Base-by-base conservation (phyloP, 2,888 invertebrate genomes). In the Chrysolina haemoptera region DNA sequence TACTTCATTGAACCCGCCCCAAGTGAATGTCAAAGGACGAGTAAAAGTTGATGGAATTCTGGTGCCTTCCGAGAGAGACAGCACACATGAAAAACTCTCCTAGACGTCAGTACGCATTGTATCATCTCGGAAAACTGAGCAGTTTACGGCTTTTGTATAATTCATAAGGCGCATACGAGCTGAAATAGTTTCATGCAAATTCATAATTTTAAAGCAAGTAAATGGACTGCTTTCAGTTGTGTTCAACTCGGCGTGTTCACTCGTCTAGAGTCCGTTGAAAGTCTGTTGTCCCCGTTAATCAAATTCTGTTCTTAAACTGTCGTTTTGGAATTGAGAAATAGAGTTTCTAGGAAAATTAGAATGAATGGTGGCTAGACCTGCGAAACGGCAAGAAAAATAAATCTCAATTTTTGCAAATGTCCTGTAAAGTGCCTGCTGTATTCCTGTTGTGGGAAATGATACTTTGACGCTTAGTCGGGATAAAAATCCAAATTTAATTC, bases 161-260 rank as follows among this genome's bases (percentile, higher is more conserved):
- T 77, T 74, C 77, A 72, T 74, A 74, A 77, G 75, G 62, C 68
- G 63, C 68, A 72, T 71, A 27, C 71, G 66, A 71, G 40, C 46
- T 68, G 59, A 72, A 71, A 73, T 72, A 74, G 72, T 74, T 67
- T 27, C 71, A 75, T 75, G 77, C 63, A 71, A 77, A 77, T 74
- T 67, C 62, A 48, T 66, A 73, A 77, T 77, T 67, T 67, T 53
- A 65, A 66, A 71, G 66, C 73, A 71, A 69, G 67, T 53, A 75
- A 64, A 71, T 68, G 18, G 55, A 68, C 63, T 74, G 68, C 74
- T 63, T 68, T 70, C 63, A 55, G 68, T 35, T 59, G 68, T 22
- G 16, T 73, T 68, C 55, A 59, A 65, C 59, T 68, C 59, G n/a
- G n/a, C n/a, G 41, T 62, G 48, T 72, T 72, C 63, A 53, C 40